Conservation (phyloP, 2,888 invertebrate species). For the Biston betularia region DNA sequence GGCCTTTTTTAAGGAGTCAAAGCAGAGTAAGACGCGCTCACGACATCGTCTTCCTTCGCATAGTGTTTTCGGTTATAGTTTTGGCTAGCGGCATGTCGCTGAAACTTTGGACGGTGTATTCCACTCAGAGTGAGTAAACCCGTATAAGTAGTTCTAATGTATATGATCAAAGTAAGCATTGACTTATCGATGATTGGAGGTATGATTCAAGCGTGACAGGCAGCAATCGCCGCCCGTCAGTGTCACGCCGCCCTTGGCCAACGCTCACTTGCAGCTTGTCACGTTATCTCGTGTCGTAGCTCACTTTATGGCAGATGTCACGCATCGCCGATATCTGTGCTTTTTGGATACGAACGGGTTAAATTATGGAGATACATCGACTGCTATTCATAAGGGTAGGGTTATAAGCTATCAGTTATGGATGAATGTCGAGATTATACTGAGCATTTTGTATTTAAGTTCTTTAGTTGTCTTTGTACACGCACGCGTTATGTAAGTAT, state of each 20-base stretch:
- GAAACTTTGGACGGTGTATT: too few species aligned
- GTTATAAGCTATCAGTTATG: constrained; percentile 14
- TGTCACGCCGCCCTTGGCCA: constrained; percentile 45
- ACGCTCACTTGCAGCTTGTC: constrained; percentile 44
- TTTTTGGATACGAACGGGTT: constrained; percentile 28
- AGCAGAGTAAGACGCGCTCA: too few species aligned
- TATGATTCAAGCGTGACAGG: constrained; percentile 62
- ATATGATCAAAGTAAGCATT: neutral
- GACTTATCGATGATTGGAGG: neutral
- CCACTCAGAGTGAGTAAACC: too few species aligned
- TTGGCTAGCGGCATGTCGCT: too few species aligned
- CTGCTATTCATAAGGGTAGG: constrained; percentile 30
- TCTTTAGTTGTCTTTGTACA: constrained; percentile 15
- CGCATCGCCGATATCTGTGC: constrained; percentile 27
- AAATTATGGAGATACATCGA: constrained; percentile 32
- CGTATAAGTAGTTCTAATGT: too few species aligned
- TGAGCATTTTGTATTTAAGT: constrained; percentile 16
- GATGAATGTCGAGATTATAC: constrained; percentile 20
- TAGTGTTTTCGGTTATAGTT: too few species aligned
- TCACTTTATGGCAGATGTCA: constrained; percentile 33
- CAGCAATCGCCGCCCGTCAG: constrained; percentile 50
- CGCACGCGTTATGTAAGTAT: constrained; percentile 20
- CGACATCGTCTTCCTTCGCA: too few species aligned
- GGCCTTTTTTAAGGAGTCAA: too few species aligned
- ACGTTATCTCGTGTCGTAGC: constrained; percentile 40